Evolutionary conservation across 2,888 invertebrate species (phyloP).

Genomic region (Seira musarum): DNA sequence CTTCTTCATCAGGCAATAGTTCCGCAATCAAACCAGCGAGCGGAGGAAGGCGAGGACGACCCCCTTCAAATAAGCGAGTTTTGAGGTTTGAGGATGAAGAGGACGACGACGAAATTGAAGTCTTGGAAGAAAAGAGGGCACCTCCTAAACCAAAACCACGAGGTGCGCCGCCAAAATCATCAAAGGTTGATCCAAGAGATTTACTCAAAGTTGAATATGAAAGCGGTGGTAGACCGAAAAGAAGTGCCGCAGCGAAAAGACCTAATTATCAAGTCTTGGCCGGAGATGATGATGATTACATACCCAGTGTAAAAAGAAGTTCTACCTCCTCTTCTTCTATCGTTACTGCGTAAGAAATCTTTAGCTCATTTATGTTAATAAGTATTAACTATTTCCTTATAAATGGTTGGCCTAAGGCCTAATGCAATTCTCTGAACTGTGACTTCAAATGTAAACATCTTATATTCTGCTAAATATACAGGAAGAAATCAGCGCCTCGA

Average conservation of each 20-base stretch:
- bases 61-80: conserved; percentile 22
- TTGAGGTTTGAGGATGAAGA: conserved; percentile 35
- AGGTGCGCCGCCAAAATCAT: conserved; percentile 36
- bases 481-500: conserved; percentile 44
- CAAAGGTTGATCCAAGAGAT: conserved; percentile 49
- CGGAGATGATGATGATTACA: conserved; percentile 51
- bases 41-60: conserved; percentile 27
- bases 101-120: conserved; percentile 55
- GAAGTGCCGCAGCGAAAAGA: conserved; percentile 47
- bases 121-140: conserved; percentile 48
- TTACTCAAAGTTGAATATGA: conserved; percentile 52
- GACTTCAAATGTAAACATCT: no score
- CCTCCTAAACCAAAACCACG: conserved; percentile 41
- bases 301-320: conserved; percentile 21
- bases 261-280: conserved; percentile 53
- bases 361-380: neutral
- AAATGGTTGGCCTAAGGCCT: no score
- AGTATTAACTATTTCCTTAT: no score
- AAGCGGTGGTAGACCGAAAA: conserved; percentile 43
- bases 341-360: neutral
- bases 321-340: neutral
- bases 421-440: no score
- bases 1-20: conserved; percentile 14
- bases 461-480: neutral
- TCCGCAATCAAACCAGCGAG: conserved; percentile 4